Evolutionary conservation across 2,113 vertebrate species (phyloP).

Genomic region (Hoplias malabaricus): DNA sequence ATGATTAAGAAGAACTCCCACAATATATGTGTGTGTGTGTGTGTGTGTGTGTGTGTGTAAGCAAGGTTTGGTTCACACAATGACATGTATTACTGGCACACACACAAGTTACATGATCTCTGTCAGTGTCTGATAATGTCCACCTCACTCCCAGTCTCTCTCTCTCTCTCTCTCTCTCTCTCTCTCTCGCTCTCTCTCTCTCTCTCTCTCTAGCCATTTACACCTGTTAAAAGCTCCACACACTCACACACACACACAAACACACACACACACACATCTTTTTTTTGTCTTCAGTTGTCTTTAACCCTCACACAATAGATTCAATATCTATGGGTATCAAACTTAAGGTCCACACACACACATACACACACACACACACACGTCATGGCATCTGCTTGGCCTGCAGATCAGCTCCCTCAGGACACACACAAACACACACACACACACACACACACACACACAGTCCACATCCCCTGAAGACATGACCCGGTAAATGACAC

Average conservation of each 20-base stretch:
- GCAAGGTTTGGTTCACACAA: too few species aligned
- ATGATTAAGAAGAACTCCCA: too few species aligned
- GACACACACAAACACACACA: conserved; percentile 4
- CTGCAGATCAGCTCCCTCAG: conserved; percentile 26
- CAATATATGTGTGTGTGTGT: too few species aligned
- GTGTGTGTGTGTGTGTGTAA: too few species aligned
- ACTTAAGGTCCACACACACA: not conserved
- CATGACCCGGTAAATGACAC: not conserved
- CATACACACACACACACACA: conserved; percentile 18
- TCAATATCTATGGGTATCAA: not conserved
- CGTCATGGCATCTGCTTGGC: conserved; percentile 29
- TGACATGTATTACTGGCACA: too few species aligned
- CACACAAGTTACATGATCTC: too few species aligned
- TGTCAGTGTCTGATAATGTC: too few species aligned
- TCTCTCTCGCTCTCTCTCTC: too few species aligned
- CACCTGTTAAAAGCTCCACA: not conserved
- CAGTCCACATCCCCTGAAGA: not conserved
- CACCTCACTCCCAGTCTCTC: too few species aligned
- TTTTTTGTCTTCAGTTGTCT: not conserved
- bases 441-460: not conserved
- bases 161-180: too few species aligned
- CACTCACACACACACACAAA: not conserved
- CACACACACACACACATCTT: not conserved
- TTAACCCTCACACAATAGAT: not conserved
- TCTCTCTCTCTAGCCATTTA: not conserved